Percentiles rank a stretch among this genome's conserved stretches.
These are phyloP conservation scores for Chaetodon trifasciatus DNA, from an alignment of 2,797 vertebrate genomes.

Conservation along the genomic window DNA sequence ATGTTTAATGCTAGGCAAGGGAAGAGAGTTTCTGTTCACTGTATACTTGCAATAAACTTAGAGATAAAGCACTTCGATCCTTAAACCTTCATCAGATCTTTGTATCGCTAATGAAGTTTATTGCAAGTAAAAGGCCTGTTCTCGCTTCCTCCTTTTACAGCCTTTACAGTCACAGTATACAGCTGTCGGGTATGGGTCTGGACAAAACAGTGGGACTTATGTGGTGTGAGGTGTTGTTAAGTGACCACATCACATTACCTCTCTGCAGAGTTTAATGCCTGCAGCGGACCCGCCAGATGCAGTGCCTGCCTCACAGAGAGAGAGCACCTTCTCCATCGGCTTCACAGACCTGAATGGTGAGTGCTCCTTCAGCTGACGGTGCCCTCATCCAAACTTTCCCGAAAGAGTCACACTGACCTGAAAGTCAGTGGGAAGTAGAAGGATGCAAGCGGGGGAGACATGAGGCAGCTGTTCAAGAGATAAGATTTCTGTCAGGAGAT, in stretches of 20 bases:
- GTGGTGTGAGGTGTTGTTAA: neutral
- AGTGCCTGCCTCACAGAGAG: conserved; percentile 54
- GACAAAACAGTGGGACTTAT: neutral
- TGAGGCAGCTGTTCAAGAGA: neutral
- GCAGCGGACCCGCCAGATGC: conserved; percentile 72
- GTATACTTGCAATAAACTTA: too few relatives aligned
- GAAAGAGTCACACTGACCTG: conserved; percentile 10
- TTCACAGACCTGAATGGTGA: conserved; percentile 91
- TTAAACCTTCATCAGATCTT: too few relatives aligned
- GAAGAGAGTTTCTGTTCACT: too few relatives aligned
- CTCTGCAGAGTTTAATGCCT: conserved; percentile 86
- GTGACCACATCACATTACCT: neutral
- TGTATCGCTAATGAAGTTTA: too few relatives aligned
- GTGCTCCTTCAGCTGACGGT: neutral
- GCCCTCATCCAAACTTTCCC: neutral
- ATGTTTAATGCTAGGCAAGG: too few relatives aligned
- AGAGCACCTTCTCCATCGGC: conserved; percentile 85
- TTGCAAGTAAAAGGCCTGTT: too few relatives aligned
- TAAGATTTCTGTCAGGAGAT: neutral
- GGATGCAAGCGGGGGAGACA: neutral
- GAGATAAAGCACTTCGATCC: too few relatives aligned
- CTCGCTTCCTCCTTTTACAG: too few relatives aligned
- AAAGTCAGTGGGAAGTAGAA: neutral
- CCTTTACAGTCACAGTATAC: neutral
- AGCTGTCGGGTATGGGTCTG: neutral